Conservation (phyloP, 2,888 invertebrate genomes). For the Ashinkailepas kermadecensis region DNA sequence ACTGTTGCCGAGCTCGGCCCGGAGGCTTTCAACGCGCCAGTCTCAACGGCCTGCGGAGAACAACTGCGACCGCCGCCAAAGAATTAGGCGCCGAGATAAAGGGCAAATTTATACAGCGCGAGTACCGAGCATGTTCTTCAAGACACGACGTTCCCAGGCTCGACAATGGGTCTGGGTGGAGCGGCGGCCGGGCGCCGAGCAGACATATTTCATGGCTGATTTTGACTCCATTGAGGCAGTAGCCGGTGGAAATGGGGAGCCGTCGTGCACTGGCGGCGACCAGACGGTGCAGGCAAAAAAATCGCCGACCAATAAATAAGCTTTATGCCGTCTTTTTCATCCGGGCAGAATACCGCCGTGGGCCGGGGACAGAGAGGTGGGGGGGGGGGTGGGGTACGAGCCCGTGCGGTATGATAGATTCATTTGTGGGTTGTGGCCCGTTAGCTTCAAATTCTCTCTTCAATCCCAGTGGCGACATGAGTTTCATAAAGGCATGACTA, state of each 20-base stretch:
- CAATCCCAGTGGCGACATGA: background rate
- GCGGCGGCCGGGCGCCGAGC: background rate
- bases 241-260: background rate
- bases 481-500: background rate
- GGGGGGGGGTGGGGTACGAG: background rate
- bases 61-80: background rate
- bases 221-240: slow-evolving; percentile 14
- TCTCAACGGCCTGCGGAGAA: background rate
- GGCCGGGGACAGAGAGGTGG: background rate
- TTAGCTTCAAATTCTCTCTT: slow-evolving; percentile 1
- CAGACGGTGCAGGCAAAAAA: background rate
- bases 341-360: background rate
- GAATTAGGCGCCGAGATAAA: background rate
- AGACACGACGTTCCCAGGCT: slow-evolving; percentile 3
- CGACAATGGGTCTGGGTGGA: background rate
- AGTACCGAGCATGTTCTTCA: slow-evolving; percentile 1
- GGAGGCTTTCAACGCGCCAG: background rate
- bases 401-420: background rate
- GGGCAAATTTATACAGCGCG: slow-evolving; percentile 7
- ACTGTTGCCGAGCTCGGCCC: background rate
- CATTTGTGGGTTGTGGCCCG: slow-evolving; percentile 19
- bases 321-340: slow-evolving; percentile 17
- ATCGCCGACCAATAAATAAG: slow-evolving; percentile 13
- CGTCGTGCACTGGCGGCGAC: background rate
- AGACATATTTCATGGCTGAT: slow-evolving; percentile 22